Conservation (phyloP, 2,113 vertebrate genomes). For the Catharus bicknelli region DNA sequence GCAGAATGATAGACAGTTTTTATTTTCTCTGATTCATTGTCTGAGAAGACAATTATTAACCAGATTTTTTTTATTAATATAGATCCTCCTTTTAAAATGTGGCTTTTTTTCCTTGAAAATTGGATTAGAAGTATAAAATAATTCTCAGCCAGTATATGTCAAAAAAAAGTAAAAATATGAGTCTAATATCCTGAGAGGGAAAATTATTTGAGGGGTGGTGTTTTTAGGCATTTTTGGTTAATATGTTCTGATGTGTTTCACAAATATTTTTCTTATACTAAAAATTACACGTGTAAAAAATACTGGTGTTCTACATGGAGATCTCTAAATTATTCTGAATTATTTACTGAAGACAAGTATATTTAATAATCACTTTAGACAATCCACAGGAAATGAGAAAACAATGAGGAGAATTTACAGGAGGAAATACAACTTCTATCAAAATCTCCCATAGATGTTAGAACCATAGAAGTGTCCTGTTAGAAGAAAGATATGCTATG, state of each 20-base stretch:
- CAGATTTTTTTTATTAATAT: neutral
- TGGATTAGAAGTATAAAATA: neutral
- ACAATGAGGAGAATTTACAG: neutral
- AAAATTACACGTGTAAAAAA: neutral
- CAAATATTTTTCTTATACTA: neutral
- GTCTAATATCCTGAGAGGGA: neutral
- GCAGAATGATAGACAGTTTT: neutral
- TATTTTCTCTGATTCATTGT: neutral
- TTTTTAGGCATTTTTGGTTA: neutral
- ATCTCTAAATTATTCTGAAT: neutral
- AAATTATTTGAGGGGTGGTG: neutral
- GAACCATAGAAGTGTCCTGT: neutral
- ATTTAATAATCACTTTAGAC: neutral
- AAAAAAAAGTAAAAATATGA: neutral
- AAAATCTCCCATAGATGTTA: neutral
- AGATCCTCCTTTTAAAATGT: neutral
- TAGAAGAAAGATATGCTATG: neutral
- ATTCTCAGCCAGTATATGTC: neutral
- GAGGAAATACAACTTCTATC: neutral
- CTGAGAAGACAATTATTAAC: neutral
- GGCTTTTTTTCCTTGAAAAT: neutral
- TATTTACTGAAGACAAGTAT: neutral
- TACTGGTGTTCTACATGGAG: neutral
- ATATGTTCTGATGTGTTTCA: neutral
- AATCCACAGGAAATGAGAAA: neutral